Evolutionary conservation across 2,797 vertebrate genomes (phyloP).

Genomic region (Mus minutoides): DNA sequence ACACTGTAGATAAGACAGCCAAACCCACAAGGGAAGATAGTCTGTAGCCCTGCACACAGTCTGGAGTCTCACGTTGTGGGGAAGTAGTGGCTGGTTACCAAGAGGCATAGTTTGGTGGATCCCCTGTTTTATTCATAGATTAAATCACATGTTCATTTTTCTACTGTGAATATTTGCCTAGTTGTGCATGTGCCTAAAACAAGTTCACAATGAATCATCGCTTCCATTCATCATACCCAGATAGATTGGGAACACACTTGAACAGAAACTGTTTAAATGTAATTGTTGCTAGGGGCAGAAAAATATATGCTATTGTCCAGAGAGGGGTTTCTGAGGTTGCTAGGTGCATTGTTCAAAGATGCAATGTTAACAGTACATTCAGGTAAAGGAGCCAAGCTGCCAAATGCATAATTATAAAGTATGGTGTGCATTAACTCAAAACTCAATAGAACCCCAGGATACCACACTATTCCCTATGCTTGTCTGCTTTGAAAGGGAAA

Average conservation of each 20-base stretch:
- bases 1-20: not conserved
- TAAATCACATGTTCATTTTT: not conserved
- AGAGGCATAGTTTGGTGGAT: not conserved
- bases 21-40: not conserved
- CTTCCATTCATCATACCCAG: not conserved
- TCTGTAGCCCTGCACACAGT: not conserved
- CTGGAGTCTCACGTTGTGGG: not conserved
- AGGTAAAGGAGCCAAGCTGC: not conserved
- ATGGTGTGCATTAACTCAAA: not conserved
- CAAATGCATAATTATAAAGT: not conserved
- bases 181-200: not conserved
- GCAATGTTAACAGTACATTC: too few species aligned
- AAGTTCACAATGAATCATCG: not conserved
- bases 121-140: not conserved
- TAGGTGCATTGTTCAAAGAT: not conserved
- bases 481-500: not conserved
- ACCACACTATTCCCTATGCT: not conserved
- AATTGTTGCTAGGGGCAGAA: not conserved
- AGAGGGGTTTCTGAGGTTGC: not conserved
- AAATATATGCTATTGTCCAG: not conserved
- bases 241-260: not conserved
- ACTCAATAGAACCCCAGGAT: not conserved
- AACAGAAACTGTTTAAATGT: not conserved
- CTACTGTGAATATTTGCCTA: not conserved
- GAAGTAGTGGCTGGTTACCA: not conserved